Evolutionary conservation across 2,113 vertebrate genomes (phyloP), one percentile per base, ranked within the genome.

Genomic region (Dasyurus viverrinus): DNA sequence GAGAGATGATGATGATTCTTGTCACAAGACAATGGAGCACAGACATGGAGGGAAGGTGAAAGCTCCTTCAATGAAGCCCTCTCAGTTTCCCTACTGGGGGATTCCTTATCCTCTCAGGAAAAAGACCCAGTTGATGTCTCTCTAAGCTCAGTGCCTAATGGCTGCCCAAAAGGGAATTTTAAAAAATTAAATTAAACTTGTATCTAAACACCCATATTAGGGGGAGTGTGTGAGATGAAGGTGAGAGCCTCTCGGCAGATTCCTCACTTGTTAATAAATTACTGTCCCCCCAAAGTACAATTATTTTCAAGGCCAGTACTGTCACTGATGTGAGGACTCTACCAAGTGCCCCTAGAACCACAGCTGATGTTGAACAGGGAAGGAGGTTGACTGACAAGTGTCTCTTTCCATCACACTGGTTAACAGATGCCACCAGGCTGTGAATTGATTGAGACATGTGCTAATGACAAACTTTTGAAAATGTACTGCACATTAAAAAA

Each of bases 391-490:
- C 50, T 16, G 92, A 91, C 95, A 95, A 92, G 90, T 0, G 95
- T 91, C 90, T 48, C 11, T 92, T 96, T 95, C 97, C 93, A 93
- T 95, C 96, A 97, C 68, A 14, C 90, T 91, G 90, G 92, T 93
- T 96, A 97, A 96, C 96, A 96, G 97, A 97, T 96, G 94, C 96
- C 97, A 30, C 97, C 98, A 94, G 93, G 94, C 97, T 97, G 96
- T 48, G 96, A 98, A 97, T 90, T 96, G 96, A 97, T 93, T 92
- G 98, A 97, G 96, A 96, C 96, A 95, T 92, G 94, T 93, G 95
- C 97, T 98, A 96, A 98, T 60, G 93, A 97, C 96, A 96, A 54
- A 98, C 96, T 98, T 94, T 96, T 94, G 97, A 95, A 94, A 96
- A 98, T 92, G n/a, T 16, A 97, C 93, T 97, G 97, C 93, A 91